phyloP scores from a whole-genome alignment of 1,140 invertebrate species.

The Berghia stephanieae region DNA sequence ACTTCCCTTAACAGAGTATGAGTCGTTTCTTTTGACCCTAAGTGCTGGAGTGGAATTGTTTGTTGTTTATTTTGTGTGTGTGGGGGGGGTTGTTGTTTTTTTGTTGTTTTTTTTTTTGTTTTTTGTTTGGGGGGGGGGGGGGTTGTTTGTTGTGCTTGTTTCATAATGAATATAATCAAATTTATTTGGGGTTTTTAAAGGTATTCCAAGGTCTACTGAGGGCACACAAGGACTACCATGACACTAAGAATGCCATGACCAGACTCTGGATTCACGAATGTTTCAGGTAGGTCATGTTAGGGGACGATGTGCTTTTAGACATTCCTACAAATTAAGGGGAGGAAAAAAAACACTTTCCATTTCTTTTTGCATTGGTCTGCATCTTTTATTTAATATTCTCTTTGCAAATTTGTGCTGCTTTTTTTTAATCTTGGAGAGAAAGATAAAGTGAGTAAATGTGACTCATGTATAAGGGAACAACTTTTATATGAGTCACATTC shows the following conservation, averaged over 20 bases:
- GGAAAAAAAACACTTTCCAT: background rate
- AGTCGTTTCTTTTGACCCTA: too few species aligned
- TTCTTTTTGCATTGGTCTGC: too few species aligned
- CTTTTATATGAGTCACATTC: too few species aligned
- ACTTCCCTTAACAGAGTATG: too few species aligned
- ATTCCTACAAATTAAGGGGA: too few species aligned
- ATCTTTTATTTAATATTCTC: background rate
- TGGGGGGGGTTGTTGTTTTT: background rate
- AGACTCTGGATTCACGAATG: slow-evolving; percentile 86
- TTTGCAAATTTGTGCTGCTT: background rate
- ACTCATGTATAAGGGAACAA: too few species aligned
- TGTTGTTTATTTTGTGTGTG: background rate
- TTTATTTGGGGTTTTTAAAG: too few species aligned
- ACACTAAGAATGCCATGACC: slow-evolving; percentile 76
- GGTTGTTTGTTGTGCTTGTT: too few species aligned
- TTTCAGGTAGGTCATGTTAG: slow-evolving; percentile 66
- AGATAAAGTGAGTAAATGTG: too few species aligned
- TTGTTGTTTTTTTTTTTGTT: background rate
- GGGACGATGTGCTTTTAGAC: background rate
- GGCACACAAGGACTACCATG: slow-evolving; percentile 78
- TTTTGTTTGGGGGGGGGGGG: background rate
- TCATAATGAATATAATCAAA: too few species aligned
- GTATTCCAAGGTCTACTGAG: slow-evolving; percentile 80
- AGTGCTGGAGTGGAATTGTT: too few species aligned
- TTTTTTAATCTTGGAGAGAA: too few species aligned